Base-by-base conservation (phyloP, 1,140 invertebrate species). In the Lepidostoma basale region DNA sequence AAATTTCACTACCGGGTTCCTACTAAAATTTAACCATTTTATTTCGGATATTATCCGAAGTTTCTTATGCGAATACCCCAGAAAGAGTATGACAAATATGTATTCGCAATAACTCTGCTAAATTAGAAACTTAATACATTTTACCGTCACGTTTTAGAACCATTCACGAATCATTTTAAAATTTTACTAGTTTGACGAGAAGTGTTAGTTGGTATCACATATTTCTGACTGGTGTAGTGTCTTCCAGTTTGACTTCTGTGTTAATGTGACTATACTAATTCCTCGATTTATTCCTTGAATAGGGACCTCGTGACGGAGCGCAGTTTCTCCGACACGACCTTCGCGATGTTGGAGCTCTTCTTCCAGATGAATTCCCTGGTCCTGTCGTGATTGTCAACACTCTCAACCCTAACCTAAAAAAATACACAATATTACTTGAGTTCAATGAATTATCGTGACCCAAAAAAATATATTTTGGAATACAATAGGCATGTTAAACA, bases 321-420 rank as follows among this genome's bases (percentile, higher is more conserved):
- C 10, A 93, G 78, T 79, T 93, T 92, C 75, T 92, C 87, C 2
- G 91, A 92, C 4, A 94, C 92, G 9, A 94, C 85, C 71, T 91
- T 88, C 12, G 92, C 91, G 62, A 94, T 92, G 74, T 91, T 87
- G 0, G 90, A 88, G 56, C 90, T 93, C 71, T 89, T 85, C 72
- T 87, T 88, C 91, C 92, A 93, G 9, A 93, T 88, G 68, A 92
- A 88, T 77, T 93, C 90, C 49, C 90, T 85, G 3, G 91, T 93
- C 74, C 90, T 87, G 77, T 93, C 92, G 72, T 93, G 91, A 75
- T 93, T 90, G 74, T 91, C 89, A 26, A 85, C 80, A 79, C 90
- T 92, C 69, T 93, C 91, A 12, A 94, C 90, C 70, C 91, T 85
- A 14, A 94, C 90, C 91, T 93, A 77, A 45, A 79, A 79, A 54